phyloP scores from a whole-genome alignment of 2,888 invertebrate genomes.

The Athripsodes cinereus region DNA sequence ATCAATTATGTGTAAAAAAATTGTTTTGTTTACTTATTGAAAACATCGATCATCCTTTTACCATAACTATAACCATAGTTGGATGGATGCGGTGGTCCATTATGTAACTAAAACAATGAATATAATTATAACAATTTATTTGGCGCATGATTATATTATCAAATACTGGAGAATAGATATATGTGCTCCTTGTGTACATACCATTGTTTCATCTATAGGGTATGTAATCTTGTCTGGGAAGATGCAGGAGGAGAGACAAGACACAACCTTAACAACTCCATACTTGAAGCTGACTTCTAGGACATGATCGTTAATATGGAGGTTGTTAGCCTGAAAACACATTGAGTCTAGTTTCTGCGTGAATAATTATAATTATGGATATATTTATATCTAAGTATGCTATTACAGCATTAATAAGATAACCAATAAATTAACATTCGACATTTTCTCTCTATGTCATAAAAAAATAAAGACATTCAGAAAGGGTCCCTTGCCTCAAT shows the following conservation, averaged over 20 bases:
- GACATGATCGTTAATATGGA: constrained; percentile 94
- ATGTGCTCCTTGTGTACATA: constrained; percentile 34
- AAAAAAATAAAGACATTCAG: too few species aligned
- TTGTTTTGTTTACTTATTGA: constrained; percentile 71
- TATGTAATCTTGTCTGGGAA: constrained; percentile 97
- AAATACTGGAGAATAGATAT: too few species aligned
- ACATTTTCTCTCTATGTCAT: too few species aligned
- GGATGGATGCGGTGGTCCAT: constrained; percentile 94
- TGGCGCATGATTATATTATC: too few species aligned
- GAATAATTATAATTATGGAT: too few species aligned
- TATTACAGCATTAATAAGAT: too few species aligned
- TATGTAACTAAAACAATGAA: constrained; percentile 64
- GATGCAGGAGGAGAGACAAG: constrained; percentile 97
- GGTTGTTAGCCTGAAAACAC: constrained; percentile 67
- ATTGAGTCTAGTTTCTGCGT: too few species aligned
- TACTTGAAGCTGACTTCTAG: constrained; percentile 69
- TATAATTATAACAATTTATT: too few species aligned
- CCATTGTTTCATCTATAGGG: constrained; percentile 98
- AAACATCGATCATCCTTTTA: constrained; percentile 91
- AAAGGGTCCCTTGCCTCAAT: too few species aligned
- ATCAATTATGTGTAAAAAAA: too few species aligned
- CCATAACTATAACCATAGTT: constrained; percentile 99
- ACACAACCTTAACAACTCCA: constrained; percentile 90
- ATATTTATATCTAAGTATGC: too few species aligned
- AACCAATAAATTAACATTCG: too few species aligned